Conservation (phyloP, 2,888 invertebrate species). For the Quadroppia sp. region DNA sequence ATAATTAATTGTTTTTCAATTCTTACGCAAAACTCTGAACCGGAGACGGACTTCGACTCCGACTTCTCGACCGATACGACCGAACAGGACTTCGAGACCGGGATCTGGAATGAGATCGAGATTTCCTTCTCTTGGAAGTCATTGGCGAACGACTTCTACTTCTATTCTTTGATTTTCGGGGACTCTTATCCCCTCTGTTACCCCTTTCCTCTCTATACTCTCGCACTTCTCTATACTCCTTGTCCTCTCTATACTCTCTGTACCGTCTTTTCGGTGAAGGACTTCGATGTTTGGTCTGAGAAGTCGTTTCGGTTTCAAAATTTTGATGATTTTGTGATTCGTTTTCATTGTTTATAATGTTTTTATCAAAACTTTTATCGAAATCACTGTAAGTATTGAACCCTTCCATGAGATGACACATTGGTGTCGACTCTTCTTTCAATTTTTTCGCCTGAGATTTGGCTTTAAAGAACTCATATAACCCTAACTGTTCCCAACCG, state of each 20-base stretch:
- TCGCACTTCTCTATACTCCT: constrained; percentile 38
- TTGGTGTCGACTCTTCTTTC: constrained; percentile 44
- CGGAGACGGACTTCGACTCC: constrained; percentile 59
- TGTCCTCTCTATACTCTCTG: constrained; percentile 47
- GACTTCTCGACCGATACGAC: constrained; percentile 36
- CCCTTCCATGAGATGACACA: constrained; percentile 22
- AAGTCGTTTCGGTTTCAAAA: neutral
- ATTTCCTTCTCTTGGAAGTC: constrained; percentile 49
- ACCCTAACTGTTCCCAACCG: constrained; percentile 96
- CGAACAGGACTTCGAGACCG: constrained; percentile 46
- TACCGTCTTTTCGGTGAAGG: constrained; percentile 49
- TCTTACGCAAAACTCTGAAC: constrained; percentile 8
- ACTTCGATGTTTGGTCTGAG: constrained; percentile 33
- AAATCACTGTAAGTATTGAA: constrained; percentile 12
- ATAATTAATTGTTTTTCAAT: neutral
- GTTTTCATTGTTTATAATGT: constrained; percentile 8
- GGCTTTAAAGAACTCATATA: constrained; percentile 96
- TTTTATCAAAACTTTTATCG: neutral
- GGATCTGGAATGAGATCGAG: constrained; percentile 45
- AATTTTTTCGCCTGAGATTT: constrained; percentile 71
- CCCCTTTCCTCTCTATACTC: constrained; percentile 46
- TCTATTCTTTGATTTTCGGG: constrained; percentile 38
- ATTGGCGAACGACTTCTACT: constrained; percentile 47
- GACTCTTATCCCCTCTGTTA: constrained; percentile 26
- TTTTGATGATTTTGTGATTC: constrained; percentile 19